These are phyloP conservation scores for Aporophyla nigra DNA, from an alignment of 2,888 invertebrate genomes.

Conservation along the genomic window DNA sequence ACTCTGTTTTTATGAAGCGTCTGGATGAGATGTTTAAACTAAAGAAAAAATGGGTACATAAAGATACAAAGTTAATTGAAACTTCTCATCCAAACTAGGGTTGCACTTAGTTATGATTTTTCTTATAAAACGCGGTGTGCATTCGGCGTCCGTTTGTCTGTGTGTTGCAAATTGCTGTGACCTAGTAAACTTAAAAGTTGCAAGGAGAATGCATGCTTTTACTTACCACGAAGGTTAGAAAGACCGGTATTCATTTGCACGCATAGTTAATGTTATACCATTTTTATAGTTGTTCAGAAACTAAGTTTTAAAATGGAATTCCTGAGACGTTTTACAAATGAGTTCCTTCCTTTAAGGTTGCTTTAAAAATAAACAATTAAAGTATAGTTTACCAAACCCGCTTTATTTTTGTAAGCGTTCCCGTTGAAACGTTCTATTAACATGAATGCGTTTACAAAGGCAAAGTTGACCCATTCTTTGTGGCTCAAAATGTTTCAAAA, in stretches of 20 bases:
- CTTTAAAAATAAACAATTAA: not conserved
- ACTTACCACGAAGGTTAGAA: slow-evolving; percentile 29
- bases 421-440: not conserved
- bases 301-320: slow-evolving; percentile 13
- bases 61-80: not conserved
- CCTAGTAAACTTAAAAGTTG: slow-evolving; percentile 59
- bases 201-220: slow-evolving; percentile 44
- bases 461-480: not conserved
- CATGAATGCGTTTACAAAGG: not conserved
- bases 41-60: not conserved
- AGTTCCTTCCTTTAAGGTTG: not conserved
- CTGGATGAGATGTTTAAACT: not conserved
- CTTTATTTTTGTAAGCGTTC: not conserved
- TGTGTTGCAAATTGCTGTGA: slow-evolving; percentile 55
- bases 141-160: slow-evolving; percentile 56
- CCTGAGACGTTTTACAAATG: not conserved
- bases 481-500: too few species aligned
- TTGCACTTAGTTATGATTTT: slow-evolving; percentile 11
- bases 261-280: slow-evolving; percentile 3
- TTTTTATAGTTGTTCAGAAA: slow-evolving; percentile 28
- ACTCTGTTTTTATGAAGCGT: too few species aligned
- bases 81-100: not conserved
- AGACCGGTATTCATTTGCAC: slow-evolving; percentile 12
- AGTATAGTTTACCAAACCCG: not conserved
- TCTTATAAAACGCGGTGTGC: not conserved